Evolutionary conservation across 2,113 vertebrate species (phyloP), one percentile per base, ranked within the genome.

Genomic region (Channa maculata): DNA sequence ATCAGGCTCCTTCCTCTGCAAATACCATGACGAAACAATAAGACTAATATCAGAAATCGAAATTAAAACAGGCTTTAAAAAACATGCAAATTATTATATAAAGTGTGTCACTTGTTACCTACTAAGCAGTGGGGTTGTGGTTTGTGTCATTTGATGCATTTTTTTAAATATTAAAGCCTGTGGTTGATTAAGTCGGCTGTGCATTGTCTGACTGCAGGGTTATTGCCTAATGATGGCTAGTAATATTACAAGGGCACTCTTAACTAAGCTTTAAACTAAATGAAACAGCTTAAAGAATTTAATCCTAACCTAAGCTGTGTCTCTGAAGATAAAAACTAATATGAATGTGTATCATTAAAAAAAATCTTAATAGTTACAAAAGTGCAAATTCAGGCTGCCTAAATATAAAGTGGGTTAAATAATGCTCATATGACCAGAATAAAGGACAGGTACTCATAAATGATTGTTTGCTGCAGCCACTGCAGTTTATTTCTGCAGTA

Each of bases 401-500:
- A 60, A 70, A 71, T 14, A 51, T 49, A n/a, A 62, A 6, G 5
- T 50, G 8, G 34, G 62, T 53, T 6, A 67, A n/a, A 9, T 13
- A 13, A 41, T 45, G 24, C 24, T 8, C 41, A 11, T 7, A 24
- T 15, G 44, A 58, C 53, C 70, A 72, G 63, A 15, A 2, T 66
- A 75, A 77, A 61, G 49, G 55, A 51, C 68, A 79, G 61, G 4
- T 52, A 1, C 41, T 66, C 11, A 9, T 59, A 69, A 46, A 49
- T 66, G 65, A 71, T 61, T 80, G 81, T 78, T 70, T 53, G n/a
- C 61, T 77, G 77, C 67, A 55, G 59, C 59, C 46, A 8, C 8
- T 41, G 63, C 48, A 70, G 73, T 76, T 76, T 49, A 33, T 63
- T 76, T 44, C 57, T 54, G 51, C 65, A 59, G 15, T 49, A 64